Base-by-base conservation (phyloP, 2,113 vertebrate species). In the Cochlearius cochlearius region DNA sequence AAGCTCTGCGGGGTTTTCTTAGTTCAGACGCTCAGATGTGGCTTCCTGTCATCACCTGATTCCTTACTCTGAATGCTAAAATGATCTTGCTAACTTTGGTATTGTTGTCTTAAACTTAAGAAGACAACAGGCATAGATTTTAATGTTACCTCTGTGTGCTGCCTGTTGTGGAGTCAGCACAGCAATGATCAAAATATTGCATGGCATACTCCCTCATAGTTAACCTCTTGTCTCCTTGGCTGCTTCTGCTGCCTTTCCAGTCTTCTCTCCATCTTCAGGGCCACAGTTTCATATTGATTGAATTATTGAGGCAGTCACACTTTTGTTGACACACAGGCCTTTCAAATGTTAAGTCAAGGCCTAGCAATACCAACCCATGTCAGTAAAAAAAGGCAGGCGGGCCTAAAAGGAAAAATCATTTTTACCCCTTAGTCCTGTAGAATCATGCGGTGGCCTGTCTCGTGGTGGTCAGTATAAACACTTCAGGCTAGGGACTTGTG, bases 41-140 rank as follows among this genome's bases (percentile, higher is more conserved):
- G 88, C 92, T 96, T 95, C 84, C 91, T 95, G 89, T 90, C 77
- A 69, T 85, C 86, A 94, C 91, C 84, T 85, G 53, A 43, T 79
- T 47, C 18, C 53, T 90, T 79, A 41, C 23, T 86, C 76, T 69
- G 58, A 91, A 76, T 34, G 30, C 77, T 82, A 66, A 87, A 91
- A 73, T 59, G 36, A 50, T 72, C 53, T 79, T 66, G 29, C 32
- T 80, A 41, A 55, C 78, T 96, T 94, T 15, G 4, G 20, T 79
- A 41, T 52, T 89, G 50, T 23, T 74, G 21, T 69, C 63, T 91
- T 49, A 60, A 56, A 47, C 17, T 84, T 55, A 32, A 59, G 67
- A 83, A 26, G 22, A 68, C 3, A 45, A 60, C 30, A 55, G 38
- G 32, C 22, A 25, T 94, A 52, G 81, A 38, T 86, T 86, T 92